Evolutionary conservation across 2,113 vertebrate species (phyloP), one percentile per base, ranked within the genome.

Genomic region (Galbula dea): DNA sequence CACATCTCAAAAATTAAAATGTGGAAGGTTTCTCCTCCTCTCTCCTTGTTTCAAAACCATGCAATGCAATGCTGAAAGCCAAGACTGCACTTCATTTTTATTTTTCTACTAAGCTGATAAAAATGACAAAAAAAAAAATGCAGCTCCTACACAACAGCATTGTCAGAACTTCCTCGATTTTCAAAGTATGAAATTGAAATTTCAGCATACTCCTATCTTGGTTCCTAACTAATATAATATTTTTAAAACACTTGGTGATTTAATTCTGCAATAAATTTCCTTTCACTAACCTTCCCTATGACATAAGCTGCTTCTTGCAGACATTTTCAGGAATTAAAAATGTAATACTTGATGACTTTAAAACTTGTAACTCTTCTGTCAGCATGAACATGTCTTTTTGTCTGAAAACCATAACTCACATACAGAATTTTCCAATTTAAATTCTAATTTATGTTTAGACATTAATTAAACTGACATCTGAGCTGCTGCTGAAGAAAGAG

Each of bases 261-360:
- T 80, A 68, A 65, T 63, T 88, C n/a, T 30, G 61, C 63, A 90
- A 41, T 77, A 91, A 73, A 74, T 77, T 91, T 78, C 7, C 12
- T 84, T 79, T 77, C 54, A 67, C n/a, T 94, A 54, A 58, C 7
- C 15, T 77, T 82, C 7, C 8, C 59, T 62, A 24, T 26, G 32
- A 81, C 29, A 73, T 11, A 76, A 93, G 27, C 17, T 48, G 2
- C 30, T 71, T 78, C 72, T 81, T 88, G 48, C 46, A 91, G 48
- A 58, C 5, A 22, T 82, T 93, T 84, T 68, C 73, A 83, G 73
- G 34, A 93, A 89, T 83, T 83, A 82, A 88, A 95, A 91, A 54
- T 32, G 11, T 27, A 72, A 54, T 24, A 69, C 16, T 75, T 82
- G 67, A 54, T 76, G 39, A 61, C 36, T 80, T 91, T 45, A 78